phyloP scores from a whole-genome alignment of 2,888 invertebrate genomes.

The Leptinotarsa juncta region DNA sequence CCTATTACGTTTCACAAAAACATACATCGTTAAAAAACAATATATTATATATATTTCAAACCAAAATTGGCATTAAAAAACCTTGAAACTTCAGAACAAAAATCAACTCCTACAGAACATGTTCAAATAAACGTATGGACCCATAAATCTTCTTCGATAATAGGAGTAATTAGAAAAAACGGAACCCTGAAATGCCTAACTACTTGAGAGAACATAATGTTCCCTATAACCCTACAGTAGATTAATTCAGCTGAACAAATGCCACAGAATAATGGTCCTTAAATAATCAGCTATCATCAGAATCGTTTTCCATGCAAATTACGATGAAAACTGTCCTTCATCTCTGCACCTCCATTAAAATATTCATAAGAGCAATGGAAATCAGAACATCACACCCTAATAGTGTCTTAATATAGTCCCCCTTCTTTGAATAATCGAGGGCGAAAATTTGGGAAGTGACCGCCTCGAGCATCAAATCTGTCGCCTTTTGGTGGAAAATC shows the following conservation, averaged over 20 bases:
- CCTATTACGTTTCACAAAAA: too few relatives aligned
- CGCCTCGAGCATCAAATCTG: slow-evolving; percentile 17
- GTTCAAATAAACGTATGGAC: too few relatives aligned
- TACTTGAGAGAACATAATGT: neutral
- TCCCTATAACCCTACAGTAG: neutral
- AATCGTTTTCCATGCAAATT: slow-evolving; percentile 43
- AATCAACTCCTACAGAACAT: too few relatives aligned
- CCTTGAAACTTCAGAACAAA: too few relatives aligned
- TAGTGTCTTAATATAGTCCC: slow-evolving; percentile 39
- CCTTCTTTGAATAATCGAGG: slow-evolving; percentile 29
- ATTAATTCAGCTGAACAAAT: slow-evolving; percentile 7
- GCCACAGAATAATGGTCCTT: slow-evolving; percentile 33
- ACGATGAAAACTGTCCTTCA: slow-evolving; percentile 34
- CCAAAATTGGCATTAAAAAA: too few relatives aligned
- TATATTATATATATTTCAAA: too few relatives aligned
- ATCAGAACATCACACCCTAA: slow-evolving; percentile 38
- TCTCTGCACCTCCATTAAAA: slow-evolving; percentile 35
- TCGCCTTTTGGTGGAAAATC: neutral
- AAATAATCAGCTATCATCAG: slow-evolving; percentile 34
- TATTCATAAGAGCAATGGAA: slow-evolving; percentile 44
- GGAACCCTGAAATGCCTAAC: neutral
- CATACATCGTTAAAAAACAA: too few relatives aligned
- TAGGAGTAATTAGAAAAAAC: too few relatives aligned
- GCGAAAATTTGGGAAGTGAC: slow-evolving; percentile 27
- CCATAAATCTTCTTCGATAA: too few relatives aligned